Evolutionary conservation across 2,888 invertebrate species (phyloP), one percentile per base, ranked within the genome.

Genomic region (Linyphia triangularis): DNA sequence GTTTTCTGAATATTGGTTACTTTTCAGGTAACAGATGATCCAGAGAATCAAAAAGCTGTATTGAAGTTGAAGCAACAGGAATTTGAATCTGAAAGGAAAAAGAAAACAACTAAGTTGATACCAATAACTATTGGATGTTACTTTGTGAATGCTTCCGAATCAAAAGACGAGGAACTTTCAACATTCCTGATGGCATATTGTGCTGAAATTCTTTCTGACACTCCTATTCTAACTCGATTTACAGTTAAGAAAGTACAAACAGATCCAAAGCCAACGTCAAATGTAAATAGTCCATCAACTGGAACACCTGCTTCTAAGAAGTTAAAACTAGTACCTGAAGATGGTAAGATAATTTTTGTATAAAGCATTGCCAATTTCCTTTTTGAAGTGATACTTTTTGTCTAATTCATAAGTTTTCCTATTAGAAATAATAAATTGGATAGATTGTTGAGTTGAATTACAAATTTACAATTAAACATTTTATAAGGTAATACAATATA

Each of bases 121-220:
- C 91, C 90, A n/a, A 67, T 84, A 22, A 88, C 90, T n/a, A 43
- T 90, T 9, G 91, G 90, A 10, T 90, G 90, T 72, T 85, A 84
- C 40, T 89, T 90, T 95, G 92, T 94, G 95, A 90, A 70, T 59
- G 37, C 7, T 33, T 4, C 73, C 10, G 57, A 40, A 10, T 73
- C n/a, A 19, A 59, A 59, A 75, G 79, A 88, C 16, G 24, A 5
- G 67, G 59, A 67, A 6, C 40, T 88, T 26, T n/a, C 51, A 6
- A 24, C 37, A 16, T 59, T 81, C 26, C 51, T 88, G 4, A 28
- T 67, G n/a, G 1, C n/a, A 28, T 85, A 89, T 43, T 1, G 28
- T 24, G 84, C 88, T 24, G 84, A 77, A 22, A 30, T 79, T 4
- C 6, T 89, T 26, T 37, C 28, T 30, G 75, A 85, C 7, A 59